Conservation (phyloP, 2,797 vertebrate genomes). For the Coregonus suidteri region DNA sequence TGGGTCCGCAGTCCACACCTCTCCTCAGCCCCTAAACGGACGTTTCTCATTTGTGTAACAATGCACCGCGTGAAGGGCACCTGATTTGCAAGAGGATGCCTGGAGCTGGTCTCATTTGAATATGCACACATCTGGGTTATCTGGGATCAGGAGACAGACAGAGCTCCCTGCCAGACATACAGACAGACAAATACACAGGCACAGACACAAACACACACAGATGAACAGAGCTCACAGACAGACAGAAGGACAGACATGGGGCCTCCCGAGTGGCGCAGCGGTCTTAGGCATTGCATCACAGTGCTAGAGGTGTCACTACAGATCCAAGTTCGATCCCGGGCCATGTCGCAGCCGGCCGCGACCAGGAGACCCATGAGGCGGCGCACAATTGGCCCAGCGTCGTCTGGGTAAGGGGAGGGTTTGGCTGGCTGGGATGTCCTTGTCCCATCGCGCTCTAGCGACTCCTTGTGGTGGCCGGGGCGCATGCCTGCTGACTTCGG, state of each 20-base stretch:
- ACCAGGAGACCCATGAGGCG: too few species aligned
- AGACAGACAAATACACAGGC: background rate
- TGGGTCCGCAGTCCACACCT: slow-evolving; percentile 57
- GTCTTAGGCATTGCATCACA: too few species aligned
- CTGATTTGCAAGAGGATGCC: slow-evolving; percentile 81
- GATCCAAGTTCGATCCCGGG: too few species aligned
- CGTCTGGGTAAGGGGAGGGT: too few species aligned
- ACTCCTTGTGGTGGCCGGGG: too few species aligned
- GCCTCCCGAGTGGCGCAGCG: too few species aligned
- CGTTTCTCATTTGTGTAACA: slow-evolving; percentile 82
- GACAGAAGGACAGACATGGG: background rate
- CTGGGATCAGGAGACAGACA: slow-evolving; percentile 67
- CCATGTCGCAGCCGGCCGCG: too few species aligned
- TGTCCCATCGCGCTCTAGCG: too few species aligned
- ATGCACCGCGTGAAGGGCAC: slow-evolving; percentile 67
- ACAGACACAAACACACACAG: slow-evolving; percentile 16
- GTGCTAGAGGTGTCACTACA: too few species aligned
- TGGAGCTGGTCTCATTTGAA: slow-evolving; percentile 77
- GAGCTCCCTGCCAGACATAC: slow-evolving; percentile 58
- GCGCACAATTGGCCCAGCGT: too few species aligned
- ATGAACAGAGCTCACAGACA: slow-evolving; percentile 46
- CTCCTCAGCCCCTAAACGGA: slow-evolving; percentile 68
- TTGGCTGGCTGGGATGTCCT: too few species aligned
- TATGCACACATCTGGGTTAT: slow-evolving; percentile 77
- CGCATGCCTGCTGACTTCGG: too few species aligned